Evolutionary conservation across 2,797 vertebrate genomes (phyloP).

Genomic region (Rhincodon typus): DNA sequence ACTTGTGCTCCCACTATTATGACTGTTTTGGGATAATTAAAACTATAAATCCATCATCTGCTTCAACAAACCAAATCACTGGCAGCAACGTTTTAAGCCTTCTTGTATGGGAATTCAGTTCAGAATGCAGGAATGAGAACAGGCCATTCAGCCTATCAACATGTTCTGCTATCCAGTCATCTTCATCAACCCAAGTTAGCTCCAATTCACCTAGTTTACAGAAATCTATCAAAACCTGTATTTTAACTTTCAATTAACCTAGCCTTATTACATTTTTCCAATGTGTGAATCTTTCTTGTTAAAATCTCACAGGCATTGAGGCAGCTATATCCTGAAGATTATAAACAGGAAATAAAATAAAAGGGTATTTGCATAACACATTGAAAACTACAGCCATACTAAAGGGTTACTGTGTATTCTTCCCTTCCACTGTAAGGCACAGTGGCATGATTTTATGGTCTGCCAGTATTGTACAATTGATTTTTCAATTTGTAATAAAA

Average conservation of each 20-base stretch:
- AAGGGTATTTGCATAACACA: background rate
- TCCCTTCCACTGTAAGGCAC: background rate
- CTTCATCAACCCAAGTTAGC: background rate
- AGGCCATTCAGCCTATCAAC: background rate
- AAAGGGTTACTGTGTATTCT: background rate
- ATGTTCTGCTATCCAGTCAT: background rate
- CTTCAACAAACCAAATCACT: background rate
- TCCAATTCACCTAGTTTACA: background rate
- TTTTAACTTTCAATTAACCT: background rate
- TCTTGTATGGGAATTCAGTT: background rate
- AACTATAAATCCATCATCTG: background rate
- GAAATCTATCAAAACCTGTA: background rate
- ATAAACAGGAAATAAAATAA: background rate
- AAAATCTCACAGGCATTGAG: background rate
- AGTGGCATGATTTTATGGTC: background rate
- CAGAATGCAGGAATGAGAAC: background rate
- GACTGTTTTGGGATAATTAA: background rate
- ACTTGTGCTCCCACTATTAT: background rate
- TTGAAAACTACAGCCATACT: background rate
- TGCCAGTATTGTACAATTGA: background rate
- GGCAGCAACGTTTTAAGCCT: background rate
- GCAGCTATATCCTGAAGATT: too few species aligned
- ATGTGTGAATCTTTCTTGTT: background rate
- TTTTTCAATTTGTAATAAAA: conserved; percentile 17
- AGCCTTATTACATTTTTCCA: too few species aligned